Conservation (phyloP, 1,140 invertebrate genomes). For the Lethrus apterus region DNA sequence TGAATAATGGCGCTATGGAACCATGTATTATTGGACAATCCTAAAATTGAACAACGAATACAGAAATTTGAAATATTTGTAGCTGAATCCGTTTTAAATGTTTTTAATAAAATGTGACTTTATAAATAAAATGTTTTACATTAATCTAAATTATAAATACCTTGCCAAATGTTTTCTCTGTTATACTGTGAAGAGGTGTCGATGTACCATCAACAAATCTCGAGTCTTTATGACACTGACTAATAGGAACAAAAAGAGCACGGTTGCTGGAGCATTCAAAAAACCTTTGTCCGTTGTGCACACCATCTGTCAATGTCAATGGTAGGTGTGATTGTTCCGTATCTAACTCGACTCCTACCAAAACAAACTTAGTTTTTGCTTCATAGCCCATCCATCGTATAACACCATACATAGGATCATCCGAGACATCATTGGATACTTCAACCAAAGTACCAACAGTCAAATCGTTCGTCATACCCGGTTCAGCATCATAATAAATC, state of each 20-base stretch:
- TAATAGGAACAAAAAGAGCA: constrained; percentile 69
- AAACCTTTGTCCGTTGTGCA: constrained; percentile 59
- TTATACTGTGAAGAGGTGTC: constrained; percentile 44
- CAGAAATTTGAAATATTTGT: too few relatives aligned
- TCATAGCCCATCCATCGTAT: constrained; percentile 78
- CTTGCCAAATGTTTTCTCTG: constrained; percentile 39
- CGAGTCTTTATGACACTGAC: constrained; percentile 69
- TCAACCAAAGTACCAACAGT: constrained; percentile 70
- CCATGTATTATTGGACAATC: constrained; percentile 73
- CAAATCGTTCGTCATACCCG: constrained; percentile 45
- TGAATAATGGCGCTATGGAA: constrained; percentile 67
- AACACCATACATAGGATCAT: constrained; percentile 62
- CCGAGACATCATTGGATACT: constrained; percentile 53
- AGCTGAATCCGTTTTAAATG: too few relatives aligned
- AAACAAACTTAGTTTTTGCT: constrained; percentile 31
- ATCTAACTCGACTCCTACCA: constrained; percentile 60
- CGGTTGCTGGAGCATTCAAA: constrained; percentile 64
- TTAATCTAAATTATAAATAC: constrained; percentile 21
- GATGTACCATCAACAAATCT: constrained; percentile 57
- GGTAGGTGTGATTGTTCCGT: constrained; percentile 57
- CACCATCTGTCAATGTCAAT: constrained; percentile 64
- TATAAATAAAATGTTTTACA: too few relatives aligned
- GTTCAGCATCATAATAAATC: constrained; percentile 27
- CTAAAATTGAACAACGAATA: constrained; percentile 24
- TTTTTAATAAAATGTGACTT: too few relatives aligned